Conservation (phyloP, 2,113 vertebrate genomes). For the Gavia stellata region DNA sequence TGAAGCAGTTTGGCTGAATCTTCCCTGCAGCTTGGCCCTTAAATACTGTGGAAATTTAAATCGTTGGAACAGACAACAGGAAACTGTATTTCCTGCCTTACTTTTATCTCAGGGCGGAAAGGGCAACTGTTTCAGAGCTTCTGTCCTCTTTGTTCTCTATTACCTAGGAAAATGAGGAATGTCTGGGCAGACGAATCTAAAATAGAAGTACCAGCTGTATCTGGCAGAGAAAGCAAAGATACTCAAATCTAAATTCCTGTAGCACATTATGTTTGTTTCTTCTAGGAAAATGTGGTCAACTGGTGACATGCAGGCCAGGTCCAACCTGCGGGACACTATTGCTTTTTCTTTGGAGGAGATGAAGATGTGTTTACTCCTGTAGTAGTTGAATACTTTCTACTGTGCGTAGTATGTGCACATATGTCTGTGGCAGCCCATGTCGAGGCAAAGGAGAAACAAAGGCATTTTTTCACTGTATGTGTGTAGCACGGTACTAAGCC, state of each 20-base stretch:
- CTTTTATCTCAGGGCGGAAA: neutral
- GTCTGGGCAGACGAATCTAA: neutral
- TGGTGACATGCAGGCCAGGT: neutral
- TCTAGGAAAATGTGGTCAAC: neutral
- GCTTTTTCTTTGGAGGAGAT: neutral
- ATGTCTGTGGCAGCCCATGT: neutral
- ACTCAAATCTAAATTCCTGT: neutral
- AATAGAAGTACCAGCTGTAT: fast-evolving
- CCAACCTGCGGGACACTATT: neutral
- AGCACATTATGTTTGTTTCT: neutral
- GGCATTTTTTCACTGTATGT: neutral
- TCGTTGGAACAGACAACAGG: neutral
- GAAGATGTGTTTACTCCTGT: neutral
- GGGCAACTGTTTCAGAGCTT: neutral
- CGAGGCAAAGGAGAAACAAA: neutral
- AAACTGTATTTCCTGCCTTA: neutral
- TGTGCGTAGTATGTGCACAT: fast-evolving
- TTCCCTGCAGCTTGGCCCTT: neutral
- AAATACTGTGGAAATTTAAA: neutral
- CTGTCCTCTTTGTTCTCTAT: neutral
- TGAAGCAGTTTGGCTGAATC: neutral
- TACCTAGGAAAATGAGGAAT: neutral
- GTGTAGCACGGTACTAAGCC: neutral
- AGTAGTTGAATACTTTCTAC: neutral
- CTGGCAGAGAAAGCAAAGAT: neutral